Base-by-base conservation (phyloP, 1,140 invertebrate genomes). In the Drosophila nigrodunni region DNA sequence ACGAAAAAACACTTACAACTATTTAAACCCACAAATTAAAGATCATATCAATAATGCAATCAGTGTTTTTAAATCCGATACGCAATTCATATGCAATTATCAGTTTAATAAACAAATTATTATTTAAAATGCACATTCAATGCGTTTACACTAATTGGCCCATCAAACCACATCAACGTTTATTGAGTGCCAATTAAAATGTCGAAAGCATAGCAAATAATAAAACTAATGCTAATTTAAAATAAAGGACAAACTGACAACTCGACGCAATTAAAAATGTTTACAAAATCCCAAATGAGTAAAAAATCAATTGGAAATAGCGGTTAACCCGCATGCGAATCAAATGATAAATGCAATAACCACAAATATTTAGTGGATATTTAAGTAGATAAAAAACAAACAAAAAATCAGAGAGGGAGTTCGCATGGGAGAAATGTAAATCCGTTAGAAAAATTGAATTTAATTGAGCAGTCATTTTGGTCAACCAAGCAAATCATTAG, bases 291-390 rank as follows among this genome's bases (percentile, higher is more conserved):
- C 70, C 52, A 67, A 78, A 68, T 41, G 50, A 62, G 88, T 82
- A 80, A 82, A 87, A 77, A 87, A 87, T 88, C 83, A 87, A 88
- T 87, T 88, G 69, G 49, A 69, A 61, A 30, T 30, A 80, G 82
- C 30, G 83, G 83, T 88, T 64, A 50, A 72, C 46, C 47, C 69
- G 59, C 64, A 73, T 50, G 7, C 43, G 37, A 55, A 60, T 18
- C 52, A 52, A 69, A 44, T 66, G 47, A 7, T 54, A 58, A 67
- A 71, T 70, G 58, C 49, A 18, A 54, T 57, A 70, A 61, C 85
- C 85, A 75, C 80, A 80, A 83, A 78, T 80, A 73, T 88, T 5
- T 30, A 21, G 18, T 21, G 18, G 80, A 73, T 59, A 78, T 64
- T 65, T 65, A 66, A 46, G 37, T 30, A n/a, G 11, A 65, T 49